A percentile compares a stretch with the other conserved stretches of the same genome.
Conservation (phyloP, 2,888 invertebrate species). For the Agonopterix arenella region DNA sequence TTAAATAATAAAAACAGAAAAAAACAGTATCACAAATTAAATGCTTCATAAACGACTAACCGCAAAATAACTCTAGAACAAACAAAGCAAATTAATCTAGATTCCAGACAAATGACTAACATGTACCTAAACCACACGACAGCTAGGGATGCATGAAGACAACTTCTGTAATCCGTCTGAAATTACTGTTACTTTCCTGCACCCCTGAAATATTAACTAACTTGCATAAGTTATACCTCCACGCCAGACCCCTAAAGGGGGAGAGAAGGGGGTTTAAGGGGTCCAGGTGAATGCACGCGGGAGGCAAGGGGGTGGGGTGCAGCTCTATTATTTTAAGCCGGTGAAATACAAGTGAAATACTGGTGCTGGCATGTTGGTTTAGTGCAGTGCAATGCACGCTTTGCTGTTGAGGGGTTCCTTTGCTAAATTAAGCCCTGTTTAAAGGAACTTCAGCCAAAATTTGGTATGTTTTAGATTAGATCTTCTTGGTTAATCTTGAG, state of each 20-base stretch:
- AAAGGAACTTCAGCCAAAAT: no score
- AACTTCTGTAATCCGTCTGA: slow-evolving; percentile 5
- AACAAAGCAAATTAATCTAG: slow-evolving; percentile 4
- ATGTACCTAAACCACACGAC: slow-evolving; percentile 7
- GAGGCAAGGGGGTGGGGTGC: slow-evolving; percentile 6
- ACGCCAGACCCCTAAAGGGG: slow-evolving; percentile 17
- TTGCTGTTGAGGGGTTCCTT: neutral
- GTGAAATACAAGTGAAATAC: slow-evolving; percentile 13
- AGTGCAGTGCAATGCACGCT: slow-evolving; percentile 26
- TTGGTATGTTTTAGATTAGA: no score
- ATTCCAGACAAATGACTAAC: neutral
- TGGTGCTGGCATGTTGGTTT: slow-evolving; percentile 16
- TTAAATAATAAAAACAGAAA: no score
- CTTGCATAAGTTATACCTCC: slow-evolving; percentile 62
- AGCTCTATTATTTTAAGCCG: slow-evolving; percentile 23
- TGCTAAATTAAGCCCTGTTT: neutral
- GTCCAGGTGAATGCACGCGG: slow-evolving; percentile 23
- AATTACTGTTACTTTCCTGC: slow-evolving; percentile 60
- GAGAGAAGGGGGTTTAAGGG: slow-evolving; percentile 6
- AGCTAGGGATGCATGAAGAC: slow-evolving; percentile 15
- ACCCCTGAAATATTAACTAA: slow-evolving; percentile 63
- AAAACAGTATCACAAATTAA: no score
- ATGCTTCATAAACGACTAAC: no score
- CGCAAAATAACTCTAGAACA: neutral
- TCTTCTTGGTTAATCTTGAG: no score